Evolutionary conservation across 2,888 invertebrate species (phyloP).

Genomic region (Celastrina argiolus): DNA sequence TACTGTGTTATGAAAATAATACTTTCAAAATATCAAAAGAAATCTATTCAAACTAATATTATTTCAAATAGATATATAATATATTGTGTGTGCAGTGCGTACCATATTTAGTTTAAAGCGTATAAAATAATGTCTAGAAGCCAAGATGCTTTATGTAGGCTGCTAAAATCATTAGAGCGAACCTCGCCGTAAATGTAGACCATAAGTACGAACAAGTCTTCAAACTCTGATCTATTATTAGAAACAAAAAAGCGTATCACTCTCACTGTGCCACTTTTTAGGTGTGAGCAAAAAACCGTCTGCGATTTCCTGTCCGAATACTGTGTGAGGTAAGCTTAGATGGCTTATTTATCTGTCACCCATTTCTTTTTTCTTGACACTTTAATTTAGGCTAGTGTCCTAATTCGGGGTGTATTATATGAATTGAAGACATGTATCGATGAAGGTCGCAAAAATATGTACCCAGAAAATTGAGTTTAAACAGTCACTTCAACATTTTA

Average conservation of each 20-base stretch:
- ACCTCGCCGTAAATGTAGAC: not conserved
- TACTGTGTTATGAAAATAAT: too few species aligned
- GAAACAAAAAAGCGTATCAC: conserved; percentile 40
- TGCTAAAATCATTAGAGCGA: not conserved
- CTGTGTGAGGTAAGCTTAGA: conserved; percentile 31
- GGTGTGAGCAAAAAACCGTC: conserved; percentile 45
- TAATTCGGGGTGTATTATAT: not conserved
- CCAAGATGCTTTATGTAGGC: not conserved
- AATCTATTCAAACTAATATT: too few species aligned
- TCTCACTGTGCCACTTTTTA: conserved; percentile 54
- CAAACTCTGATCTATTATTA: conserved; percentile 27
- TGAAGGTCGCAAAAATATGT: too few species aligned
- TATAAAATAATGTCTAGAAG: not conserved
- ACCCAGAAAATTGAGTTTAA: too few species aligned
- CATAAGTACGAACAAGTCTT: conserved; percentile 4
- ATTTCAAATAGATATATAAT: too few species aligned
- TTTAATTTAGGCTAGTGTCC: conserved; percentile 2
- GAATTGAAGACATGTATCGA: too few species aligned
- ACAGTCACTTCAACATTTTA: too few species aligned
- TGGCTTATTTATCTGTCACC: conserved; percentile 43
- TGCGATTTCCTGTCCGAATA: conserved; percentile 56
- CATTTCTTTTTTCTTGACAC: not conserved
- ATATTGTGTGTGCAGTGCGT: too few species aligned
- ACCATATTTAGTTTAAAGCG: too few species aligned
- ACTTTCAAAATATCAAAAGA: too few species aligned